Evolutionary conservation across 2,797 vertebrate genomes (phyloP).

Genomic region (Acipenser ruthenus): DNA sequence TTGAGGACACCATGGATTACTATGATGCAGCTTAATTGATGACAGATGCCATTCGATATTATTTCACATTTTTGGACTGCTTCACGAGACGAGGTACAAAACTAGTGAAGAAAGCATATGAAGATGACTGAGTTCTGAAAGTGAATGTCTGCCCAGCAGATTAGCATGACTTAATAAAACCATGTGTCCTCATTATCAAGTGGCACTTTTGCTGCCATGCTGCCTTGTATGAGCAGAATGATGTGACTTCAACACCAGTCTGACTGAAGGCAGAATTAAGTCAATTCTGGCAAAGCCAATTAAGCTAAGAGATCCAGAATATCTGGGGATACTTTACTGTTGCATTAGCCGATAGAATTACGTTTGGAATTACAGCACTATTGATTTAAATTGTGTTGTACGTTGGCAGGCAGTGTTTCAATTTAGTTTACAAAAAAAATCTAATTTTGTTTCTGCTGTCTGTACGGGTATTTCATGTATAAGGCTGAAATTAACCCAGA

Average conservation of each 20-base stretch:
- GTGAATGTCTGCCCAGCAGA: slow-evolving; percentile 11
- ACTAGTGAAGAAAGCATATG: slow-evolving; percentile 1
- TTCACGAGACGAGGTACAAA: too few relatives aligned
- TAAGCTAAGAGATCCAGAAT: not conserved
- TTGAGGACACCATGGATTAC: too few relatives aligned
- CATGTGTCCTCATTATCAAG: slow-evolving; percentile 37
- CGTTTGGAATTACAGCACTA: too few relatives aligned
- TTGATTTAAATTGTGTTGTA: slow-evolving; percentile 7
- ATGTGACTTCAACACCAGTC: slow-evolving; percentile 9
- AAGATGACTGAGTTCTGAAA: slow-evolving; percentile 16
- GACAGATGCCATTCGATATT: too few relatives aligned
- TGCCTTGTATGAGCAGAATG: slow-evolving; percentile 20
- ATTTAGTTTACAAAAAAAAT: slow-evolving; percentile 29
- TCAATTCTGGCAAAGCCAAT: slow-evolving; percentile 4
- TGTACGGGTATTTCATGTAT: slow-evolving; percentile 16
- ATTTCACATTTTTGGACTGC: too few relatives aligned
- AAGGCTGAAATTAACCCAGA: too few relatives aligned
- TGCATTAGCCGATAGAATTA: slow-evolving; percentile 2
- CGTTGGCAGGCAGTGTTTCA: slow-evolving; percentile 32
- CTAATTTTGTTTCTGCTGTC: slow-evolving; percentile 36
- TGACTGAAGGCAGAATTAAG: not conserved
- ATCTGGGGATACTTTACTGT: not conserved
- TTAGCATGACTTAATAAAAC: slow-evolving; percentile 26
- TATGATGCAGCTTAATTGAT: too few relatives aligned
- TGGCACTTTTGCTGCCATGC: slow-evolving; percentile 21